phyloP scores from a whole-genome alignment of 2,888 invertebrate species.

The Mythimna loreyi region DNA sequence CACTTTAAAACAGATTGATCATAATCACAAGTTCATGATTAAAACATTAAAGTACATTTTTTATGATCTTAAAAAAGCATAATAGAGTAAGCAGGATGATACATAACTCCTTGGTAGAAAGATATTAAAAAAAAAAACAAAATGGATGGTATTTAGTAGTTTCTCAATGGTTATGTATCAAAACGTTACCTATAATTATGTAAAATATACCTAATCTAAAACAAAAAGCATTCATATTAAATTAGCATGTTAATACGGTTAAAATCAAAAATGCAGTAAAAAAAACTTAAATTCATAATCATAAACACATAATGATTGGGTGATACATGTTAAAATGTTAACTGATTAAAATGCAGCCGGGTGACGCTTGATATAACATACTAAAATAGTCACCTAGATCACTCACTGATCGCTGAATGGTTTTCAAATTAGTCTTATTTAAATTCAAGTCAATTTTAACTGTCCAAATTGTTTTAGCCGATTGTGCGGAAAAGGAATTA shows the following conservation, averaged over 20 bases:
- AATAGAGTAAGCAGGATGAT: conserved; percentile 79
- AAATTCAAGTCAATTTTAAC: conserved; percentile 84
- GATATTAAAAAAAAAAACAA: conserved; percentile 22
- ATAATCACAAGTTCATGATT: conserved; percentile 89
- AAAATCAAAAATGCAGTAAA: conserved; percentile 88
- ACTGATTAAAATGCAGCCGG: conserved; percentile 84
- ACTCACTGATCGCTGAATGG: conserved; percentile 59
- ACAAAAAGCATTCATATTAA: conserved; percentile 82
- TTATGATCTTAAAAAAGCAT: conserved; percentile 67
- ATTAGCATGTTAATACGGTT: conserved; percentile 89
- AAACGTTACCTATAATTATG: conserved; percentile 73
- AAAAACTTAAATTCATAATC: conserved; percentile 80
- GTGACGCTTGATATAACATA: conserved; percentile 63
- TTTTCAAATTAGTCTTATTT: conserved; percentile 78
- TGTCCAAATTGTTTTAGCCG: conserved; percentile 78
- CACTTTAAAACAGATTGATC: conserved; percentile 82
- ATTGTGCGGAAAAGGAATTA: conserved; percentile 70
- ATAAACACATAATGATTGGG: conserved; percentile 79
- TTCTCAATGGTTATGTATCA: conserved; percentile 83
- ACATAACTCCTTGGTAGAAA: conserved; percentile 81
- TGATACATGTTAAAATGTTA: conserved; percentile 81
- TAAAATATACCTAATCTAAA: conserved; percentile 70
- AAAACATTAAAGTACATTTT: conserved; percentile 79
- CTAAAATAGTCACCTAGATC: conserved; percentile 61
- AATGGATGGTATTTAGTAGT: conserved; percentile 24